Conservation (phyloP, 2,113 vertebrate species). For the Morone chrysops region DNA sequence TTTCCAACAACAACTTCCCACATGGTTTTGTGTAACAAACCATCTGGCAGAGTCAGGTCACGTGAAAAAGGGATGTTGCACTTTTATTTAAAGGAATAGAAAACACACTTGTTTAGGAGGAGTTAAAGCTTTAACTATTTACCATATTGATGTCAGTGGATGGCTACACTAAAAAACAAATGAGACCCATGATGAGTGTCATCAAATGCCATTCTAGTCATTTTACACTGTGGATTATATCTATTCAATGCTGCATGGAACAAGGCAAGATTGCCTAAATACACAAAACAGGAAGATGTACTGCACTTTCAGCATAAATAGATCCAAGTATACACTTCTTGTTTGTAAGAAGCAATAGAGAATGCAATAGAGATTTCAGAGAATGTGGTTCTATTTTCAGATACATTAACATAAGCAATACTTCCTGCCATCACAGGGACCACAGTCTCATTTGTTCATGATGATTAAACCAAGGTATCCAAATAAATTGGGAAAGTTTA, state of each 20-base stretch:
- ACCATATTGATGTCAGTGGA: too few relatives aligned
- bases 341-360: slow-evolving; percentile 16
- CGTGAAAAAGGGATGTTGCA: too few relatives aligned
- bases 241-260: not conserved
- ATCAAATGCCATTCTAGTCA: slow-evolving; percentile 16
- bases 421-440: not conserved
- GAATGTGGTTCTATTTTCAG: slow-evolving; percentile 32
- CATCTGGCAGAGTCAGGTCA: too few relatives aligned
- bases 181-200: slow-evolving; percentile 1
- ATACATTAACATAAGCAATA: not conserved
- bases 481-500: not conserved
- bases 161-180: not conserved
- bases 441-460: slow-evolving; percentile 15
- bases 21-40: too few relatives aligned
- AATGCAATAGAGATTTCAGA: not conserved
- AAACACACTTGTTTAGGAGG: too few relatives aligned
- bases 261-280: slow-evolving; percentile 1
- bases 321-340: slow-evolving; percentile 44
- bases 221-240: slow-evolving; percentile 16
- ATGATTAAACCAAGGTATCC: not conserved
- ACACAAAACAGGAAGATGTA: not conserved
- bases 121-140: too few relatives aligned
- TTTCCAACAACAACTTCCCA: too few relatives aligned
- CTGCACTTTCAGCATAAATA: slow-evolving; percentile 44
- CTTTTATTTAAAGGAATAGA: too few relatives aligned